Evolutionary conservation across 2,113 vertebrate genomes (phyloP).

Genomic region (Hassar affinis): DNA sequence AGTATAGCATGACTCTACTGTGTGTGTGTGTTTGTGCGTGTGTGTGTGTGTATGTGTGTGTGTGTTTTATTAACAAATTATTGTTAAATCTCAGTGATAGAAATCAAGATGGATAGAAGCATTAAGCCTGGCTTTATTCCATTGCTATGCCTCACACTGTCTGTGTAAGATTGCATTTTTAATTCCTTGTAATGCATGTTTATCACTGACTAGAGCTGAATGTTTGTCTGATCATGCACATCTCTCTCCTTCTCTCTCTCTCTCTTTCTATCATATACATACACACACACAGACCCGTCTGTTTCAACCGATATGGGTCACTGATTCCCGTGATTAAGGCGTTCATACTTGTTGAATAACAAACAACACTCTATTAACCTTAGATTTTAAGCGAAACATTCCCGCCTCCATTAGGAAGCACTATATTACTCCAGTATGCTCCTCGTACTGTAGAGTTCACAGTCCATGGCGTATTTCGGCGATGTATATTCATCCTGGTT

Average conservation of each 20-base stretch:
- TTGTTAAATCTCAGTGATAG: slow-evolving; percentile 11
- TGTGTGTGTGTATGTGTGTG: background rate
- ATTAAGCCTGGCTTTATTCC: slow-evolving; percentile 19
- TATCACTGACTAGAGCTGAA: background rate
- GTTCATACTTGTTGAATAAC: background rate
- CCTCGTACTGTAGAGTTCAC: slow-evolving; percentile 8
- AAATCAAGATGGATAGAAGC: slow-evolving; percentile 12
- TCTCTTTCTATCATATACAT: background rate
- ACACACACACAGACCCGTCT: background rate
- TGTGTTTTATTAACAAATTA: background rate
- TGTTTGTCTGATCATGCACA: background rate
- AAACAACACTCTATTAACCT: slow-evolving; percentile 19
- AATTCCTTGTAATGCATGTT: slow-evolving; percentile 4
- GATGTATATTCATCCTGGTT: slow-evolving; percentile 46
- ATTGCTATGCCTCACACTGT: background rate
- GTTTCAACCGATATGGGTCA: background rate
- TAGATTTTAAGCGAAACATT: slow-evolving; percentile 25
- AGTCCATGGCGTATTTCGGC: slow-evolving; percentile 24
- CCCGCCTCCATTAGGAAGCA: slow-evolving; percentile 6
- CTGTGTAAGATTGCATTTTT: slow-evolving; percentile 3
- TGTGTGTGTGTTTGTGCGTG: too few species aligned
- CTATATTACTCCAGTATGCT: slow-evolving; percentile 6
- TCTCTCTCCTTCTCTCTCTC: background rate
- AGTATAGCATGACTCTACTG: too few species aligned
- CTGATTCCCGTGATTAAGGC: slow-evolving; percentile 3